phyloP scores from a whole-genome alignment of 1,140 invertebrate genomes.

The Lutraria rhynchaena region DNA sequence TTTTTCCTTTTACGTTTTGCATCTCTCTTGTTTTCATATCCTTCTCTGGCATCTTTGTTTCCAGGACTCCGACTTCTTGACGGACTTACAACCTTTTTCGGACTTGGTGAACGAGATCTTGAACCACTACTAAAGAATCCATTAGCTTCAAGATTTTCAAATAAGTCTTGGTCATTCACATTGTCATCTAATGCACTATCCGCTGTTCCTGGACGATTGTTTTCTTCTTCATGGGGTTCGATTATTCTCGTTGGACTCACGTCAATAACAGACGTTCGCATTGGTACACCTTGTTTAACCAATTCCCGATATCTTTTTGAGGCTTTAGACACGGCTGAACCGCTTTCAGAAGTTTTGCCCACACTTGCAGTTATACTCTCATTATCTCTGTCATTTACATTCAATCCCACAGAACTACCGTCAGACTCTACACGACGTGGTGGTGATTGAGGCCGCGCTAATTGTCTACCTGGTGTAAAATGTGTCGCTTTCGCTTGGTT shows the following conservation, averaged over 20 bases:
- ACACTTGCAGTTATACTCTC: not conserved
- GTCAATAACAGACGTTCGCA: constrained; percentile 73
- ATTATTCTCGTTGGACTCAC: constrained; percentile 35
- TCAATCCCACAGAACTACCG: not conserved
- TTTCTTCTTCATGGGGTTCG: not conserved
- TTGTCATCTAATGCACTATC: constrained; percentile 62
- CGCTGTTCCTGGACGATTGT: constrained; percentile 43
- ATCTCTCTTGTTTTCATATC: constrained; percentile 31
- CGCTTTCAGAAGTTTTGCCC: not conserved
- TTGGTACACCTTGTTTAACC: constrained; percentile 71
- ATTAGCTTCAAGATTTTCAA: constrained; percentile 68
- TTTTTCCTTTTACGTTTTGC: constrained; percentile 56
- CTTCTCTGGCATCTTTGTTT: constrained; percentile 7
- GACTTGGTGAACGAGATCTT: constrained; percentile 55
- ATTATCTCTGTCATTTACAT: not conserved
- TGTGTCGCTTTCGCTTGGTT: not conserved
- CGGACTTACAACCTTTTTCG: constrained; percentile 26
- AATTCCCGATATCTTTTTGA: constrained; percentile 73
- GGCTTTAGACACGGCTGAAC: constrained; percentile 44
- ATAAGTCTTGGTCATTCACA: constrained; percentile 66
- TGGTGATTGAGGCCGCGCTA: constrained; percentile 25
- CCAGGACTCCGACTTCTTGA: constrained; percentile 16
- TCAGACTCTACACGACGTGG: too few relatives aligned
- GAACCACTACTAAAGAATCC: constrained; percentile 65
- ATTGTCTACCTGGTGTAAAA: constrained; percentile 35